Conservation (phyloP, 2,888 invertebrate species). For the Spicauda simplicius region DNA sequence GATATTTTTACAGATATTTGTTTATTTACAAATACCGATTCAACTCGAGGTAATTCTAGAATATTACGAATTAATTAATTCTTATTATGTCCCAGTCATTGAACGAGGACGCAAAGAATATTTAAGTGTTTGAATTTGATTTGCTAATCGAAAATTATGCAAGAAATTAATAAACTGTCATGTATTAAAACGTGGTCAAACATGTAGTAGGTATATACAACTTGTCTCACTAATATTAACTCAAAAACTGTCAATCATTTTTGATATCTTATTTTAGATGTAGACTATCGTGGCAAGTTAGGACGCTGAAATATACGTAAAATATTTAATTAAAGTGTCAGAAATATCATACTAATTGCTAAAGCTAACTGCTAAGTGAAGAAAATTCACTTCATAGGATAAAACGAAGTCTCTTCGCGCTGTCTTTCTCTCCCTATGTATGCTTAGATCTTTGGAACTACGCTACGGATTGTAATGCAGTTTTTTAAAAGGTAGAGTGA, state of each 20-base stretch:
- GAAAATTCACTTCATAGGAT: no score
- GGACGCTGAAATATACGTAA: not conserved
- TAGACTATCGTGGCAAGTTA: not conserved
- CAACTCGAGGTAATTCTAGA: no score
- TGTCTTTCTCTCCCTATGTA: no score
- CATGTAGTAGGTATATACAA: not conserved
- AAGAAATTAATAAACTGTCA: slow-evolving; percentile 1
- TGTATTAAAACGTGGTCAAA: not conserved
- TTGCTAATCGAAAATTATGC: not conserved
- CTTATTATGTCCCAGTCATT: not conserved
- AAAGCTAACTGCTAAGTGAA: no score
- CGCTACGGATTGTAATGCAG: no score
- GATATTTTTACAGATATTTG: no score
- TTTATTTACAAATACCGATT: no score
- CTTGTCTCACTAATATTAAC: not conserved
- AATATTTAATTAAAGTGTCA: not conserved
- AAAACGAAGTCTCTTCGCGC: no score
- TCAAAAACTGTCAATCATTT: not conserved
- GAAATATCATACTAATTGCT: not conserved
- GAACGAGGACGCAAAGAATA: not conserved
- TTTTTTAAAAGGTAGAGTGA: no score
- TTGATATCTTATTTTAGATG: not conserved
- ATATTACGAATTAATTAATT: not conserved
- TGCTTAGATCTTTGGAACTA: no score
- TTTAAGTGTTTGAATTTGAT: not conserved